Conservation (phyloP, 2,113 vertebrate species). For the Pantherophis guttatus region DNA sequence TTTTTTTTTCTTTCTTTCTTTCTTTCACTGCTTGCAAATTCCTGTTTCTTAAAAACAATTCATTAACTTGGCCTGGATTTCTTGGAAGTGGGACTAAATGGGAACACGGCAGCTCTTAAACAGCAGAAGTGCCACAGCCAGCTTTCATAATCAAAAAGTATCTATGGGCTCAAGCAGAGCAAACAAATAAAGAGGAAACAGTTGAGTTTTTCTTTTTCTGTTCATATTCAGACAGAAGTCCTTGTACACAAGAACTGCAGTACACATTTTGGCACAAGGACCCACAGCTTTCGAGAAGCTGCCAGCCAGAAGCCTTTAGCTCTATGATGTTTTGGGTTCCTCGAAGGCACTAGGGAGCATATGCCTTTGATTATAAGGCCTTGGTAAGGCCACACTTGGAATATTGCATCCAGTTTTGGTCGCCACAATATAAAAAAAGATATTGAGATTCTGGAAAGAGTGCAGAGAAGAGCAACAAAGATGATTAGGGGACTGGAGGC, state of each 20-base stretch:
- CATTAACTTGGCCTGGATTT: neutral
- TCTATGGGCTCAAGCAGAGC: neutral
- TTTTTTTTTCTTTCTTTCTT: neutral
- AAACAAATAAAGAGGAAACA: neutral
- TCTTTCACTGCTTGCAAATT: neutral
- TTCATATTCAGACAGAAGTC: neutral
- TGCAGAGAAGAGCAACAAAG: too few species aligned
- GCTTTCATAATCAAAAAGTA: neutral
- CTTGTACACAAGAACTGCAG: neutral
- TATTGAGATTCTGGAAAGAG: too few species aligned
- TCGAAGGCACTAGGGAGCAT: too few species aligned
- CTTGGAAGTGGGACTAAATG: neutral
- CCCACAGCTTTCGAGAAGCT: neutral
- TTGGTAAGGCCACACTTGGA: too few species aligned
- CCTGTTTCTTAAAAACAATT: neutral
- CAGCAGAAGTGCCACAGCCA: neutral
- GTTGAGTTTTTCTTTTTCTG: too few species aligned
- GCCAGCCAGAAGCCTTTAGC: neutral
- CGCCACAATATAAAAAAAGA: too few species aligned
- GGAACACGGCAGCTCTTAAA: neutral
- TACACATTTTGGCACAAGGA: neutral
- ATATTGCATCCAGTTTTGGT: too few species aligned
- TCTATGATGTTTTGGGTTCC: too few species aligned
- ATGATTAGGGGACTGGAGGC: too few species aligned
- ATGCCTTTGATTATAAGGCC: too few species aligned